Evolutionary conservation across 2,113 vertebrate genomes (phyloP).

Genomic region (Cavia aperea): DNA sequence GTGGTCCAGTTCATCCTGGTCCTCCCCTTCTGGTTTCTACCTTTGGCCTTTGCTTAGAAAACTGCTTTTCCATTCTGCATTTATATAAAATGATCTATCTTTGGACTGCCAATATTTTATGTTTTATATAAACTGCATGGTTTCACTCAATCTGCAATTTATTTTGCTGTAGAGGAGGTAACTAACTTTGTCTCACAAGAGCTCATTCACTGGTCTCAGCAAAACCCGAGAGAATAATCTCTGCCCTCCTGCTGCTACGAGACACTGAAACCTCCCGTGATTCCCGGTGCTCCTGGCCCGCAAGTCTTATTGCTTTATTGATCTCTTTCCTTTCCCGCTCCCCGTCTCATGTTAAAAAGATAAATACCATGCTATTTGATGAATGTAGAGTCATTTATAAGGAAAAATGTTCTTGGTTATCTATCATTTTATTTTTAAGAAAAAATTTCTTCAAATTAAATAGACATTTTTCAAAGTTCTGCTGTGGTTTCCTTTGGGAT

Average conservation of each 20-base stretch:
- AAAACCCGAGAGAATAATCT: background rate
- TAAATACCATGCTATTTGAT: background rate
- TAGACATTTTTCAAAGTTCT: background rate
- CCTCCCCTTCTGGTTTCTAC: background rate
- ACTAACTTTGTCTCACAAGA: background rate
- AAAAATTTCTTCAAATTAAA: background rate
- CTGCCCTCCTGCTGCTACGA: too few species aligned
- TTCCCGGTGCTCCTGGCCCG: too few species aligned
- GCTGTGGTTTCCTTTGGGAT: background rate
- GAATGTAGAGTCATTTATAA: background rate
- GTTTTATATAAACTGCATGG: background rate
- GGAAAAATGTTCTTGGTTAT: background rate
- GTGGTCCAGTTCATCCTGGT: rapidly evolving
- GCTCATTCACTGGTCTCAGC: background rate
- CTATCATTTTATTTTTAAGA: background rate
- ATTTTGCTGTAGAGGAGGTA: background rate
- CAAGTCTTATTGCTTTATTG: rapidly evolving
- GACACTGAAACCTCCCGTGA: too few species aligned
- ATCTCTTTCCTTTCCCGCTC: background rate
- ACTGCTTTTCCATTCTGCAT: background rate
- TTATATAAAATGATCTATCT: background rate
- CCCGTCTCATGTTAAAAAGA: background rate
- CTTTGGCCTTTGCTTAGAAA: background rate
- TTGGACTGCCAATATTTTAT: background rate
- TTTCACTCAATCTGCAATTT: background rate